Evolutionary conservation across 2,113 vertebrate species (phyloP).

Genomic region (Bos taurus): DNA sequence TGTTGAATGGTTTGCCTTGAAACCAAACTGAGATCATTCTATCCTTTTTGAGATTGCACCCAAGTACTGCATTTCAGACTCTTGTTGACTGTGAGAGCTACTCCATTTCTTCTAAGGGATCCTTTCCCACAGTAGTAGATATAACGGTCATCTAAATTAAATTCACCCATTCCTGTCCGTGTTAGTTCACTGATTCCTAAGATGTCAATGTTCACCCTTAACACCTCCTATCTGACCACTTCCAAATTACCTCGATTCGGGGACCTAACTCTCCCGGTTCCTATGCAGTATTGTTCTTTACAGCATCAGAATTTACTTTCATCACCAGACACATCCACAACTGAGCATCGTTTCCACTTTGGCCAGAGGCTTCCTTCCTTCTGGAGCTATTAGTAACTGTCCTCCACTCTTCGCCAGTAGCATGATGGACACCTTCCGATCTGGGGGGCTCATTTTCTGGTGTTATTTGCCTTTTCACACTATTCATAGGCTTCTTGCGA

Average conservation of each 20-base stretch:
- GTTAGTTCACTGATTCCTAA: neutral
- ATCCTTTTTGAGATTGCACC: neutral
- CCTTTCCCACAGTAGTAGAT: neutral
- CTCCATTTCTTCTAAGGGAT: neutral
- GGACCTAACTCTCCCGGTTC: neutral
- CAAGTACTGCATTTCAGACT: neutral
- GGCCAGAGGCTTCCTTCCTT: neutral
- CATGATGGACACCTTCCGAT: accelerated
- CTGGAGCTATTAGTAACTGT: neutral
- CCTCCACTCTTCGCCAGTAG: neutral
- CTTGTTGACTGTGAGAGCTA: neutral
- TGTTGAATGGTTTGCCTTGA: neutral
- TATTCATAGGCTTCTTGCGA: neutral
- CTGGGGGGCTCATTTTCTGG: neutral
- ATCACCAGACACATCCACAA: neutral
- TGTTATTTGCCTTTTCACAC: neutral
- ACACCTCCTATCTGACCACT: neutral
- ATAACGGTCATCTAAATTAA: neutral
- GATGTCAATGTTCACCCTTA: neutral
- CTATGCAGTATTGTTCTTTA: neutral
- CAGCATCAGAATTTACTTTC: neutral
- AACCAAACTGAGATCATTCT: neutral
- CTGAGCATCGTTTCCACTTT: neutral
- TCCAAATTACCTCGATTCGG: neutral
- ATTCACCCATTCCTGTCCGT: neutral